Evolutionary conservation across 2,888 invertebrate species (phyloP), one percentile per base, ranked within the genome.

Genomic region (Pinctada fucata): DNA sequence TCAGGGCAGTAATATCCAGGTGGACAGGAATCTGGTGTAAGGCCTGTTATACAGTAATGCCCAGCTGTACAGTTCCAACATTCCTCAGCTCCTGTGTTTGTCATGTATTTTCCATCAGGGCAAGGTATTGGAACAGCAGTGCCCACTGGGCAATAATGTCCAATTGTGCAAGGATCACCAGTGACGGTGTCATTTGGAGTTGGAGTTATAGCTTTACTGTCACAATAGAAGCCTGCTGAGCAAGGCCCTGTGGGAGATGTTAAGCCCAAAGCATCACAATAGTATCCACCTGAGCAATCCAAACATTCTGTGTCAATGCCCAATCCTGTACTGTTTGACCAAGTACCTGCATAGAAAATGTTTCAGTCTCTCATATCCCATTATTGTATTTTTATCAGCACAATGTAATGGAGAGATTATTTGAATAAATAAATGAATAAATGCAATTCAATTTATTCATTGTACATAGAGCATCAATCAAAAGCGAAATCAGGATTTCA

Each of bases 1-100:
- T 86, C 86, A 45, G 90, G 91, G 82, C 92, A 92, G 79, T 88
- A 91, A 81, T 86, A 90, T 0, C 92, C 92, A 31, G 87, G 84
- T 48, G 90, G 90, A 78, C 91, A 92, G 58, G 81, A 80, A 49
- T 86, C 85, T 4, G 88, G 86, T 48, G 84, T 85, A 3, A 87
- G 80, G 3, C 88, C 88, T 10, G 88, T 86, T 6, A 83, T 81
- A 82, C 90, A 90, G 79, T 88, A 90, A 80, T 86, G 85, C 5
- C 90, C 90, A 2, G 89, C 83, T 2, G 91, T 88, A 73, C 91
- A 91, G 75, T 85, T 86, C 79, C 76, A 82, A 78, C 91, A 92
- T 64, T 65, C 82, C 8, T 85, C 85, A 3, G 90, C 90, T 48
- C 87, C 87, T 16, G 89, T 88, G 63, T 84, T 80, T 10, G 86